Conservation (phyloP, 1,140 invertebrate genomes). For the Scaptomyza hsui region DNA sequence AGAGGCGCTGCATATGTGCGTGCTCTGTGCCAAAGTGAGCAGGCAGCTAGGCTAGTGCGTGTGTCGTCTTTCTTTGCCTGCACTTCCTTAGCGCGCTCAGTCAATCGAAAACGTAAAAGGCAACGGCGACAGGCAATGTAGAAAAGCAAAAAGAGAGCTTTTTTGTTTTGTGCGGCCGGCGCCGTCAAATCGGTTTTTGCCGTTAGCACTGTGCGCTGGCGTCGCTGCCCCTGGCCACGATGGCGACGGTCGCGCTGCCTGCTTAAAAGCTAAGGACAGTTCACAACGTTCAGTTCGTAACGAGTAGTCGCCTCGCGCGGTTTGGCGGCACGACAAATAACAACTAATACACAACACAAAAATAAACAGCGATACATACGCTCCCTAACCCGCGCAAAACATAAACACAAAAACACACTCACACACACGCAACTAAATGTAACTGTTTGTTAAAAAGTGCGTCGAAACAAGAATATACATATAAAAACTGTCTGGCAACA, state of each 20-base stretch:
- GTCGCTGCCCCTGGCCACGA: slow-evolving; percentile 35
- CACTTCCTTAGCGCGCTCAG: slow-evolving; percentile 29
- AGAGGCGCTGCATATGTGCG: not conserved
- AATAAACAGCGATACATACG: not conserved
- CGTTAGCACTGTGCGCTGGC: slow-evolving; percentile 40
- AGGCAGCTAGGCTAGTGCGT: not conserved
- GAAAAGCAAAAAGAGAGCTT: slow-evolving; percentile 30
- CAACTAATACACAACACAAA: not conserved
- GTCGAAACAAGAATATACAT: slow-evolving; percentile 21
- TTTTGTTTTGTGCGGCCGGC: slow-evolving; percentile 35
- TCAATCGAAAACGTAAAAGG: not conserved
- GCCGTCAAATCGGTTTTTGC: slow-evolving; percentile 26
- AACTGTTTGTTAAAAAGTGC: slow-evolving; percentile 39
- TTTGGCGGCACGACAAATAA: slow-evolving; percentile 42
- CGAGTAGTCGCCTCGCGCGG: slow-evolving; percentile 69
- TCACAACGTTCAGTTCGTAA: slow-evolving; percentile 67
- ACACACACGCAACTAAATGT: slow-evolving; percentile 16
- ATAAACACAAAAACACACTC: slow-evolving; percentile 6
- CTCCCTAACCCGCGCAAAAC: not conserved
- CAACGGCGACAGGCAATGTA: slow-evolving; percentile 2
- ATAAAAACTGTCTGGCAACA: slow-evolving; percentile 4
- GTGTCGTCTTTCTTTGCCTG: slow-evolving; percentile 6
- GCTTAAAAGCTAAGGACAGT: slow-evolving; percentile 80
- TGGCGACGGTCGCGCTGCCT: slow-evolving; percentile 7
- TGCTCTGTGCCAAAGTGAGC: slow-evolving; percentile 17